Evolutionary conservation across 37 sponge, comb jelly and placozoan genomes (phyloP), one percentile per base, ranked within the genome.

Genomic region (Bolinopsis microptera): DNA sequence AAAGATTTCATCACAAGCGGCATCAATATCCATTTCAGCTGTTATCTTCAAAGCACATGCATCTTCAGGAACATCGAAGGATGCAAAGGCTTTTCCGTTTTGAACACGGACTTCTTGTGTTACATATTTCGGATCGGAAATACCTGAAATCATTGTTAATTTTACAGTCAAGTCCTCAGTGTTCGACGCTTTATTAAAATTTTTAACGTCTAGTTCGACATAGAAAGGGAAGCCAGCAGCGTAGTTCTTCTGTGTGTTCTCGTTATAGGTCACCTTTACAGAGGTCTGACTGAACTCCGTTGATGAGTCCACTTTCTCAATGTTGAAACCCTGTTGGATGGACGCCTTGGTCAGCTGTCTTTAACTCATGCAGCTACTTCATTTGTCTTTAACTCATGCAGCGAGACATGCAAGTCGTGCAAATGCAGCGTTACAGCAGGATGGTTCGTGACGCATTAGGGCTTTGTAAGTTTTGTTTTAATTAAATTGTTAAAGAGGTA

Each of bases 181-280:
- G 5, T 39, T 38, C 1, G 27, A 27, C 37, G 90, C 41, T 5
- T 24, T 86, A 25, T 27, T 1, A 48, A 13, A 5, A 48, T 48
- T 48, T 13, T 80, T 28, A 48, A 86, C 90, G 31, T 86, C 90
- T 38, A 86, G 25, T 86, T 86, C 90, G 5, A 86, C 90, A 48
- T 86, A 86, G 90, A 39, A 86, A 16, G 90, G 90, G 61, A 86
- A 86, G 0, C 90, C 90, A 39, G 90, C 61, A n/a, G 90, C 41
- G 28, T 86, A 86, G 61, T 86, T 35, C 5, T 21, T 13, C 30
- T 86, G 61, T 18, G 90, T 86, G 61, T 86, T 86, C 48, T 28
- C 30, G 61, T 34, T 86, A 48, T 39, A 86, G 3, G 40, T 16
- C 61, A 86, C 18, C 3, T 39, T 24, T 0, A 39, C 61, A 41